Base-by-base conservation (phyloP, 1,140 invertebrate species). In the Hetaerina americana region DNA sequence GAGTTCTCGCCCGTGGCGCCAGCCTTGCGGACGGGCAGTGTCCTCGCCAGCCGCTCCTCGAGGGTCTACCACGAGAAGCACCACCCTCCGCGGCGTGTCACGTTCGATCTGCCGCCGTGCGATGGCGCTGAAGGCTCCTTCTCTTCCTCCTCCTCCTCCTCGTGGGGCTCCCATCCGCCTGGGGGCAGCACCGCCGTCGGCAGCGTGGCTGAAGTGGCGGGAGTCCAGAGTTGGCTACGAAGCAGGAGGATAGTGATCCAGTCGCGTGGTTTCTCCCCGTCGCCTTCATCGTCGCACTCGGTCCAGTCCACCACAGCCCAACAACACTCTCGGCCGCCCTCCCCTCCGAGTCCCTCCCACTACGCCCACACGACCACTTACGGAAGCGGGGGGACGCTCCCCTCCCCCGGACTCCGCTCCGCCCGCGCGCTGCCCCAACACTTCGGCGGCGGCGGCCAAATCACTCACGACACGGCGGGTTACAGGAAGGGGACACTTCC, bases 171-270 rank as follows among this genome's bases (percentile, higher is more conserved):
- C 6, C 31, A 40, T 6, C 31, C 40, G 40, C 40, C 10, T 57
- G 40, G 40, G 40, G 40, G 40, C 40, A 57, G 40, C 40, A 57
- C 27, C 69, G 69, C n/a, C 69, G 27, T 22, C 10, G 67, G 25
- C 26, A 26, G 29, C 25, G 29, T 49, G 40, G 22, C 49, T 15
- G 40, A 66, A n/a, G 57, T 71, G 26, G 31, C 12, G 25, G 72
- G 72, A 67, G 72, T 73, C 15, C 27, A 66, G n/a, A 73, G 66
- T 49, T 73, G 72, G 72, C 72, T 73, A 22, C 69, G 72, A 66
- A 68, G 67, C 15, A 26, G 67, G 5, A 26, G 67, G 40, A 57
- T 40, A 40, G 31, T 40, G 31, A 40, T 57, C 10, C 40, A 57
- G 40, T 57, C 40, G 10, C 15, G 40, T 3, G 40, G 22, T 1